Evolutionary conservation across 2,113 vertebrate species (phyloP), one percentile per base, ranked within the genome.

Genomic region (Acanthochromis polyacanthus): DNA sequence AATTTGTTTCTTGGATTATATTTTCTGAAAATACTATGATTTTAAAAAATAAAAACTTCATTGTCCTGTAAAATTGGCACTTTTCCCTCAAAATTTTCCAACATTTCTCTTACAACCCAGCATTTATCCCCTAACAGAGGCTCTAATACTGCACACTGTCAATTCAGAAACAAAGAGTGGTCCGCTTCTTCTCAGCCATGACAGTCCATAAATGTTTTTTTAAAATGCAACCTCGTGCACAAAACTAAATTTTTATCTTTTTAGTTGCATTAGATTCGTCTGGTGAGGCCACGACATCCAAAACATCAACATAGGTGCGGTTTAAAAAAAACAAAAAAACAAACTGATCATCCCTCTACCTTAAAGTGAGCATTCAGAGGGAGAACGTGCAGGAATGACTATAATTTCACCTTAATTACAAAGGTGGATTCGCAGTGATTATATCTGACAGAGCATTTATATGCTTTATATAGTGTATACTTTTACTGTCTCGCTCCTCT

Each of bases 381-480:
- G 36, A 58, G 50, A 48, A 36, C 16, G 4, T 38, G 65, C 51
- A 57, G 58, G 66, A 83, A 77, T 58, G 40, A 62, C 51, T 78
- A 4, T 77, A 74, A 83, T 80, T 66, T 64, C 19, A 79, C 16
- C 57, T 69, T 19, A 63, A 76, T 30, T 73, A 61, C 72, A 80
- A 81, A 83, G 76, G 59, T 67, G 40, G 25, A 38, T 78, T 50
- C 77, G 4, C 72, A 66, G 48, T 57, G 45, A 43, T 71, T 60
- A 69, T 59, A 52, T 67, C n/a, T 59, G 22, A 74, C 14, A 1
- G 52, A 85, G 68, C 52, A 48, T 11, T 53, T 74, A 60, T 50
- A 17, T 15, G 52, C 11, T 17, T 38, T 40, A 50, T 25, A 59
- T 22, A 36, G 28, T 5, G 16, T 57, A 52, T 62, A 52, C 36